Evolutionary conservation across 1,140 invertebrate species (phyloP).

Genomic region (Trissolcus basalis): DNA sequence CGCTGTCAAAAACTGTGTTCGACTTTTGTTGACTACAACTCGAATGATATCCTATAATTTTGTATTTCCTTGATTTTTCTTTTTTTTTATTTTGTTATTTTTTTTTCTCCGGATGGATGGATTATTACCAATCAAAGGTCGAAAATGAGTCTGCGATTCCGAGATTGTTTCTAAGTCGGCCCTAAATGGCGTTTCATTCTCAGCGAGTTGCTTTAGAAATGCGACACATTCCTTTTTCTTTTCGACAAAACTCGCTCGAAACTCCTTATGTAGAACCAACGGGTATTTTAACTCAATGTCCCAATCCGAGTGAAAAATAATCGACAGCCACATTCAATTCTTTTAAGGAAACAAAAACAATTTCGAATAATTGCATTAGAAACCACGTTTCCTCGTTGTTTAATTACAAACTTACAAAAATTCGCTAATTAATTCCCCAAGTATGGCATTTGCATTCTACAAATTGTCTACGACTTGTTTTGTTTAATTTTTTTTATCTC

Average conservation of each 20-base stretch:
- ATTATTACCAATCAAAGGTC: no score
- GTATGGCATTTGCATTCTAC: no score
- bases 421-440: neutral
- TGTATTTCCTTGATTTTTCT: no score
- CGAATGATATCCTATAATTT: no score
- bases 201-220: neutral
- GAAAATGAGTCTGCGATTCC: no score
- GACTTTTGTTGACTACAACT: no score
- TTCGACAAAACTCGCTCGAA: neutral
- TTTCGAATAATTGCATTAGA: slow-evolving; percentile 1
- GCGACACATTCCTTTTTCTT: neutral
- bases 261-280: neutral
- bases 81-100: no score
- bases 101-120: no score
- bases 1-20: no score
- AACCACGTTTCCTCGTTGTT: neutral
- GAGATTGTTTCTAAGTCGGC: neutral
- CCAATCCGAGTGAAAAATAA: neutral
- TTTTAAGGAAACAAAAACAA: neutral
- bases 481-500: no score
- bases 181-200: neutral
- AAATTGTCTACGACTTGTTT: no score
- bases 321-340: neutral
- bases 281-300: neutral
- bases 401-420: neutral